These are phyloP conservation scores for Danionella cerebrum DNA, from an alignment of 2,113 vertebrate genomes.

Conservation along the genomic window DNA sequence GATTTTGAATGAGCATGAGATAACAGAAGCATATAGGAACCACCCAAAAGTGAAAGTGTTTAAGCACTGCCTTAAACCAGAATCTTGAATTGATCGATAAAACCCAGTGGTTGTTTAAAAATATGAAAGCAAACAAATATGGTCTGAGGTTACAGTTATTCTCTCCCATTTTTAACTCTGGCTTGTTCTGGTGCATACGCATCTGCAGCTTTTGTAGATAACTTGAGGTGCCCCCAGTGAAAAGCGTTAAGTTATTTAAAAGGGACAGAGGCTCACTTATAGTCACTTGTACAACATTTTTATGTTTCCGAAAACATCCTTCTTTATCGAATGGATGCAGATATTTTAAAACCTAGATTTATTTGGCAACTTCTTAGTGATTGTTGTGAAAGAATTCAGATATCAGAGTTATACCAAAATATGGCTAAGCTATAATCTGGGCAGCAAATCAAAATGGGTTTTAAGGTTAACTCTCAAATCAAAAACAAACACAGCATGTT, in stretches of 20 bases:
- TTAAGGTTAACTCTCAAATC: too few species aligned
- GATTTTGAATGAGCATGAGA: too few species aligned
- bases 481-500: too few species aligned
- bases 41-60: background rate
- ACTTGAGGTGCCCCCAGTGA: background rate
- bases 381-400: background rate
- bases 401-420: background rate
- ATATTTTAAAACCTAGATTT: background rate
- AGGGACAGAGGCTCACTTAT: background rate
- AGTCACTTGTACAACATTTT: background rate
- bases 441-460: too few species aligned
- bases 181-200: background rate
- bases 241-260: background rate
- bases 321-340: background rate
- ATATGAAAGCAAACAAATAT: background rate
- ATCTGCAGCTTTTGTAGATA: background rate
- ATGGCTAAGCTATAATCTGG: background rate
- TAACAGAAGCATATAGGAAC: too few species aligned
- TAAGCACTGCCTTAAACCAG: background rate
- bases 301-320: background rate
- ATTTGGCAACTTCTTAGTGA: too few species aligned
- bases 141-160: background rate
- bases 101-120: slow-evolving; percentile 3
- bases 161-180: background rate
- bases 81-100: background rate